Conservation (phyloP, 1,140 invertebrate species). For the Halotydeus destructor region DNA sequence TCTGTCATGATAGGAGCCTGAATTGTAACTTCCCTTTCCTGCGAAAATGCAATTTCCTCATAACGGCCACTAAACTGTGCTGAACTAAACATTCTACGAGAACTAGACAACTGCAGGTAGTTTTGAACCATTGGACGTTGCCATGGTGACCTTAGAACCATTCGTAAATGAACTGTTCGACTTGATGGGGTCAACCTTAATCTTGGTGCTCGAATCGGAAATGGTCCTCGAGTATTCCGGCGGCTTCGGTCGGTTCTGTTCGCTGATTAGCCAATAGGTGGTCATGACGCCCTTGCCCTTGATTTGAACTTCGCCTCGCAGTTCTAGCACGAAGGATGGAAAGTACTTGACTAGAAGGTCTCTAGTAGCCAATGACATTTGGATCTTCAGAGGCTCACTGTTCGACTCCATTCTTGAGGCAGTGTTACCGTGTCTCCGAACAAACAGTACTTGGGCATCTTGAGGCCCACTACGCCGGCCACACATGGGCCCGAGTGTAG, state of each 20-base stretch:
- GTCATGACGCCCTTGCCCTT: constrained; percentile 84
- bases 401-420: constrained; percentile 58
- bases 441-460: constrained; percentile 81
- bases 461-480: constrained; percentile 78
- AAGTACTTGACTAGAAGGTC: constrained; percentile 55
- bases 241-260: constrained; percentile 27
- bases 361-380: constrained; percentile 78
- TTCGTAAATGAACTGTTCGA: too few relatives aligned
- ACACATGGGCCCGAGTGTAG: constrained; percentile 77
- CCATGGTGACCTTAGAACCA: too few relatives aligned
- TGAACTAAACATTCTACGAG: too few relatives aligned
- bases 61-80: too few relatives aligned
- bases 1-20: too few relatives aligned
- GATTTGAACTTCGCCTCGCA: constrained; percentile 75
- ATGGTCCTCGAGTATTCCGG: too few relatives aligned
- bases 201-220: too few relatives aligned
- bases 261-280: constrained; percentile 71
- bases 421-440: constrained; percentile 60
- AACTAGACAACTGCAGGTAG: too few relatives aligned
- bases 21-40: too few relatives aligned
- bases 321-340: constrained; percentile 63
- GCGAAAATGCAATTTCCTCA: too few relatives aligned
- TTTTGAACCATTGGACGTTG: too few relatives aligned
- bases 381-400: constrained; percentile 65
- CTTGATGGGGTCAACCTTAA: too few relatives aligned